Percentiles rank a stretch among this genome's conserved stretches.
Conservation (phyloP, 2,113 vertebrate species). For the Megaleporinus macrocephalus region DNA sequence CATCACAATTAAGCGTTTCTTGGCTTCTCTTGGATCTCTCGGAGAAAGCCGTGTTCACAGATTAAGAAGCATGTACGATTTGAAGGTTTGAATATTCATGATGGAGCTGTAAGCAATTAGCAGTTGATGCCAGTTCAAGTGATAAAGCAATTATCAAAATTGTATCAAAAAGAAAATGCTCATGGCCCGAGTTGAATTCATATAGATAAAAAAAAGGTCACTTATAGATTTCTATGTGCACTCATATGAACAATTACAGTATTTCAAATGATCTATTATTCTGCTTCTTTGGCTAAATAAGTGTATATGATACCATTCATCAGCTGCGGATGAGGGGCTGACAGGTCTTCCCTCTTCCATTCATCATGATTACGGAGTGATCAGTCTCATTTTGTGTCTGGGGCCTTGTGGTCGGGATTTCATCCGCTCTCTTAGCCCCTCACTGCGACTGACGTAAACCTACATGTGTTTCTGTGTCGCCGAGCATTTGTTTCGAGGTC, state of each 20-base stretch:
- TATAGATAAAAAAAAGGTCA: conserved; percentile 34
- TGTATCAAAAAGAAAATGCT: neutral
- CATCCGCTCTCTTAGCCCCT: conserved; percentile 35
- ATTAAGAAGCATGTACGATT: neutral
- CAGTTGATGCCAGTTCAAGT: neutral
- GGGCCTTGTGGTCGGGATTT: conserved; percentile 61
- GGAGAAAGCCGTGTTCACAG: neutral
- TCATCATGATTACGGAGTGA: conserved; percentile 78
- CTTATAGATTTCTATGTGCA: conserved; percentile 67
- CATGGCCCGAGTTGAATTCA: conserved; percentile 30
- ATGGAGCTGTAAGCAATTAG: neutral
- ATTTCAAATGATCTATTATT: conserved; percentile 75
- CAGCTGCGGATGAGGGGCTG: conserved; percentile 71
- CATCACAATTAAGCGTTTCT: conserved; percentile 58
- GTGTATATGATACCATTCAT: conserved; percentile 81
- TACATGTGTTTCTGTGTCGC: conserved; percentile 20
- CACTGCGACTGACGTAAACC: conserved; percentile 46
- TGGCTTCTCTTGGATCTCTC: conserved; percentile 1
- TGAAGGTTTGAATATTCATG: neutral
- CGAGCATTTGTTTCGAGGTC: neutral
- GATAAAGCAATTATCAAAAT: neutral
- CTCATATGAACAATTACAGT: conserved; percentile 71
- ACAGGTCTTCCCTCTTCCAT: conserved; percentile 72
- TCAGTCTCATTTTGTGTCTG: conserved; percentile 74
- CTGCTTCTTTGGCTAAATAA: conserved; percentile 76